Conservation (phyloP, 2,888 invertebrate species). For the Exocentrus adspersus region DNA sequence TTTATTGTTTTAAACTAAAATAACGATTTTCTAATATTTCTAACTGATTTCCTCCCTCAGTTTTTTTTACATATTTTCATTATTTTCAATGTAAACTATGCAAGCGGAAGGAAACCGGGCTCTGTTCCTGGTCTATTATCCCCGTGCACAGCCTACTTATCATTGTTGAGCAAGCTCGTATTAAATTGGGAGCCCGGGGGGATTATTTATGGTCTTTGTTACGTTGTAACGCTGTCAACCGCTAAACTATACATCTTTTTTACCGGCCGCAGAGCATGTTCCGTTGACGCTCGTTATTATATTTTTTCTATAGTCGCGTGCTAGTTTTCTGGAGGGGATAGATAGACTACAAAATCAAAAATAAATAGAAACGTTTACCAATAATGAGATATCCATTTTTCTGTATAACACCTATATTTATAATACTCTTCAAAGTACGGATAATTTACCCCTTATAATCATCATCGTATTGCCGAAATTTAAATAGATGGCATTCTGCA, state of each 20-base stretch:
- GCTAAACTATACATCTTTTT: slow-evolving; percentile 40
- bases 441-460: slow-evolving; percentile 7
- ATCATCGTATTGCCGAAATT: slow-evolving; percentile 16
- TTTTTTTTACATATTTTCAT: no score
- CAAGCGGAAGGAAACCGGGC: background rate
- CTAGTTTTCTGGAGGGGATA: background rate
- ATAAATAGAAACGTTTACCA: no score
- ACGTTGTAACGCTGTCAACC: slow-evolving; percentile 34
- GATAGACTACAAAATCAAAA: no score
- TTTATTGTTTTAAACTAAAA: no score
- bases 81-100: no score
- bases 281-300: slow-evolving; percentile 36
- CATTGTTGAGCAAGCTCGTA: slow-evolving; percentile 32
- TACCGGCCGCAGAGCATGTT: slow-evolving; percentile 36
- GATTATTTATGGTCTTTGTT: slow-evolving; percentile 39
- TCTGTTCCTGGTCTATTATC: slow-evolving; percentile 2
- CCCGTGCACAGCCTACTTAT: slow-evolving; percentile 17
- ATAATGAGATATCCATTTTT: no score
- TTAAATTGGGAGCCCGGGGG: slow-evolving; percentile 28
- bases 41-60: no score
- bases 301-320: slow-evolving; percentile 24
- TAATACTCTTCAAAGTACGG: slow-evolving; percentile 1
- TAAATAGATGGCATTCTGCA: slow-evolving; percentile 14
- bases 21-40: no score
- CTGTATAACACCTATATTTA: no score